Percentiles rank a stretch among this genome's conserved stretches.
Conservation (phyloP, 2,888 invertebrate genomes). For the Thera britannica region DNA sequence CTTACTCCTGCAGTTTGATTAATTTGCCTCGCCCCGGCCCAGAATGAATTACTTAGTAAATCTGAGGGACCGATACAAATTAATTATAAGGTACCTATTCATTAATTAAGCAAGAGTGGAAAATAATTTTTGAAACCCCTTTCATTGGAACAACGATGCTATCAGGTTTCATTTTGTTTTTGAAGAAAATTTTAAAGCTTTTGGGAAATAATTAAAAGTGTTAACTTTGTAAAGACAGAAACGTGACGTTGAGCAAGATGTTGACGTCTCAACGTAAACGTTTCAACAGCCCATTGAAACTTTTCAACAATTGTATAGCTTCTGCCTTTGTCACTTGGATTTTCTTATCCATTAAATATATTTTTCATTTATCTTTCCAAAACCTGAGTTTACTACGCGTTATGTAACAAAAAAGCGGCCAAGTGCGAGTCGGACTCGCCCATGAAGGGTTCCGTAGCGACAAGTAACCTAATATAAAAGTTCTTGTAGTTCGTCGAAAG, state of each 20-base stretch:
- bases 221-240: constrained; percentile 10
- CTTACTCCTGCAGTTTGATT: constrained; percentile 37
- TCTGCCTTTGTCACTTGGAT: neutral
- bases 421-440: too few species aligned
- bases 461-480: too few species aligned
- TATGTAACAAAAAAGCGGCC: neutral
- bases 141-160: constrained; percentile 24
- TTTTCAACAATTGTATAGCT: constrained; percentile 4
- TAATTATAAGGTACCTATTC: constrained; percentile 34
- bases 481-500: too few species aligned
- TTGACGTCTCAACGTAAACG: constrained; percentile 3
- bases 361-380: neutral
- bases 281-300: constrained; percentile 1
- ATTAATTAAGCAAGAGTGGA: constrained; percentile 41
- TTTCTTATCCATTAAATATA: neutral
- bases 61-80: constrained; percentile 40
- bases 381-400: too few species aligned
- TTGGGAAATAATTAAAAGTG: constrained; percentile 10
- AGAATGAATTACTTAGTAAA: constrained; percentile 39
- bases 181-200: constrained; percentile 14
- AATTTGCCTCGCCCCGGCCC: constrained; percentile 20
- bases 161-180: constrained; percentile 19
- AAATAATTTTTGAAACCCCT: constrained; percentile 38
- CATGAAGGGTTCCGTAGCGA: too few species aligned
- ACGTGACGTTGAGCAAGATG: constrained; percentile 16